Conservation (phyloP, 2,797 vertebrate species). For the Ibycter americanus region DNA sequence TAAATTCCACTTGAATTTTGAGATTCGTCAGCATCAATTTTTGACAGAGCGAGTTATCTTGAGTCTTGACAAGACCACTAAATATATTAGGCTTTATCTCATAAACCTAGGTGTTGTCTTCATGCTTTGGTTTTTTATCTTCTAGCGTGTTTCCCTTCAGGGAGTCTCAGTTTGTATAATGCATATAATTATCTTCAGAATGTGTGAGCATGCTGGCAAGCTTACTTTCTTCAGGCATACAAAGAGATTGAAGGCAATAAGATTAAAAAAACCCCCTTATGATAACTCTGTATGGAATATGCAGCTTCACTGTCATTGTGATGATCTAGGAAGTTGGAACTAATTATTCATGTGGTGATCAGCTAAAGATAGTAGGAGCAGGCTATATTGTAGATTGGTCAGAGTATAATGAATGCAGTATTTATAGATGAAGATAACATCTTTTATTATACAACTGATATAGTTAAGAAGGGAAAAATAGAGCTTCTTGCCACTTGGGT, state of each 20-base stretch:
- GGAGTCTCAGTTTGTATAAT: neutral
- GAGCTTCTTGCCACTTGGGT: neutral
- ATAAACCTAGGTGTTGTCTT: neutral
- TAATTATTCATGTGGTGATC: neutral
- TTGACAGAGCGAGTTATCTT: neutral
- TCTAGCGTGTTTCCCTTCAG: neutral
- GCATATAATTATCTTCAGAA: neutral
- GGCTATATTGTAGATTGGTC: neutral
- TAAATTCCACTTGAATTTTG: neutral
- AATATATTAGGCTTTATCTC: constrained; percentile 35
- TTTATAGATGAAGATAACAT: neutral
- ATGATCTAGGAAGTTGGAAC: neutral
- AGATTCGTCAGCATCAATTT: neutral
- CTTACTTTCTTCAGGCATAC: neutral
- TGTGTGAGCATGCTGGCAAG: neutral
- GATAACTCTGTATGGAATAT: neutral
- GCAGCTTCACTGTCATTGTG: neutral
- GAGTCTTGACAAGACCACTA: neutral
- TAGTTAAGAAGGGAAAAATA: neutral
- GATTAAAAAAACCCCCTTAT: neutral
- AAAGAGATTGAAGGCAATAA: neutral
- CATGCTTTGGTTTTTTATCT: neutral
- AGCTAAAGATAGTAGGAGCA: neutral
- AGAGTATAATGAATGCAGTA: neutral
- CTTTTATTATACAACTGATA: neutral